Conservation (phyloP, 2,888 invertebrate genomes). For the Balanococcus diminutus region DNA sequence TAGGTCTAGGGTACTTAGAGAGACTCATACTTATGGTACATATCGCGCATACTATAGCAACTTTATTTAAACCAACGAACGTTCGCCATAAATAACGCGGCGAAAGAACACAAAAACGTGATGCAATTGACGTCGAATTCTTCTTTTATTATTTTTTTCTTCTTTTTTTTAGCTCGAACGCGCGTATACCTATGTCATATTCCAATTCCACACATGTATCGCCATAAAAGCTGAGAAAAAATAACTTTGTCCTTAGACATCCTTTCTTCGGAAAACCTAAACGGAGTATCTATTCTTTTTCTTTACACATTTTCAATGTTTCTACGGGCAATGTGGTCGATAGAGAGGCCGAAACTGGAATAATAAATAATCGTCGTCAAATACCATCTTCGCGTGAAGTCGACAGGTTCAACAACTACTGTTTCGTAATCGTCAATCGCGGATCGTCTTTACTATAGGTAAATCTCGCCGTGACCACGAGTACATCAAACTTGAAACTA, state of each 20-base stretch:
- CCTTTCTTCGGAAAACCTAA: conserved; percentile 1
- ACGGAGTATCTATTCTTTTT: background rate
- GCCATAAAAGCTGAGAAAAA: background rate
- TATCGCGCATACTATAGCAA: conserved; percentile 6
- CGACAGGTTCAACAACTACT: conserved; percentile 41
- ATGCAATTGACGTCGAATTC: conserved; percentile 25
- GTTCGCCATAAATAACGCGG: conserved; percentile 33
- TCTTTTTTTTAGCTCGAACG: background rate
- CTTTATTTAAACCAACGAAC: background rate
- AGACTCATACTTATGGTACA: background rate
- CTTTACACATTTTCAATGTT: background rate
- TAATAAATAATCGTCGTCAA: conserved; percentile 35
- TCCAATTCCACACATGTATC: background rate
- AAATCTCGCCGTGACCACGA: background rate
- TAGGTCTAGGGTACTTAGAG: too few species aligned
- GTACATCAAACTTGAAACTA: background rate
- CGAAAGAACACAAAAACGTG: conserved; percentile 31
- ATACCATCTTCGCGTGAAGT: conserved; percentile 31
- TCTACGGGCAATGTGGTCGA: background rate
- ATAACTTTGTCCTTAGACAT: background rate
- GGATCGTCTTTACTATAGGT: background rate
- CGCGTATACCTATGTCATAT: background rate
- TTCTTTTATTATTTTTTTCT: conserved; percentile 2
- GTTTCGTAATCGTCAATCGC: conserved; percentile 5
- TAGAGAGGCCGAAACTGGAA: conserved; percentile 18